Percentiles rank a stretch among this genome's conserved stretches.
Evolutionary conservation across 2,113 vertebrate species (phyloP).

Genomic region (Aspiorhynchus laticeps): DNA sequence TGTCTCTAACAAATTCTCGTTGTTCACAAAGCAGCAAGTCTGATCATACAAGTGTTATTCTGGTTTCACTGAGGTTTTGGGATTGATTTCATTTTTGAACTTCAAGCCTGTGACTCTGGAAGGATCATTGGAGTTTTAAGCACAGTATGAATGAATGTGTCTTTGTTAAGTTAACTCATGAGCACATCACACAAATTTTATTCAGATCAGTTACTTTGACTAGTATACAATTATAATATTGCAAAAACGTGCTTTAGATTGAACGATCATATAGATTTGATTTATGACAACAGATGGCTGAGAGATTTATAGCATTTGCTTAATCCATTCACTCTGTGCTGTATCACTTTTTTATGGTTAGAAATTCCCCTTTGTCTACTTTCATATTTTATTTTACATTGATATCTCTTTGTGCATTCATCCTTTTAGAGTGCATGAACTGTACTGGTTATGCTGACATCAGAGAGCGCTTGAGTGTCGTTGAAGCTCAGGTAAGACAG

Average conservation of each 20-base stretch:
- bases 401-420: not conserved
- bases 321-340: slow-evolving; percentile 20
- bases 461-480: slow-evolving; percentile 76
- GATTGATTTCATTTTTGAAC: slow-evolving; percentile 21
- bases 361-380: not conserved
- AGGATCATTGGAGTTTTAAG: not conserved
- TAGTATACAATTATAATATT: not conserved
- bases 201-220: not conserved
- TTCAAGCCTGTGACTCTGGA: not conserved
- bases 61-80: slow-evolving; percentile 15
- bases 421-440: slow-evolving; percentile 84
- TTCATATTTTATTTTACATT: not conserved
- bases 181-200: not conserved
- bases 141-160: slow-evolving; percentile 23
- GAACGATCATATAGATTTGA: not conserved
- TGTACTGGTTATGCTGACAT: slow-evolving; percentile 79
- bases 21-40: slow-evolving; percentile 5
- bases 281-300: not conserved
- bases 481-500: slow-evolving; percentile 80
- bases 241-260: not conserved
- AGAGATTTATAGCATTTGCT: slow-evolving; percentile 14
- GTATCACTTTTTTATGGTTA: not conserved
- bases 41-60: not conserved
- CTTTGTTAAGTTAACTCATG: not conserved
- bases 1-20: not conserved